Conservation (phyloP, 2,888 invertebrate species). For the Meghimatium bilineatum region DNA sequence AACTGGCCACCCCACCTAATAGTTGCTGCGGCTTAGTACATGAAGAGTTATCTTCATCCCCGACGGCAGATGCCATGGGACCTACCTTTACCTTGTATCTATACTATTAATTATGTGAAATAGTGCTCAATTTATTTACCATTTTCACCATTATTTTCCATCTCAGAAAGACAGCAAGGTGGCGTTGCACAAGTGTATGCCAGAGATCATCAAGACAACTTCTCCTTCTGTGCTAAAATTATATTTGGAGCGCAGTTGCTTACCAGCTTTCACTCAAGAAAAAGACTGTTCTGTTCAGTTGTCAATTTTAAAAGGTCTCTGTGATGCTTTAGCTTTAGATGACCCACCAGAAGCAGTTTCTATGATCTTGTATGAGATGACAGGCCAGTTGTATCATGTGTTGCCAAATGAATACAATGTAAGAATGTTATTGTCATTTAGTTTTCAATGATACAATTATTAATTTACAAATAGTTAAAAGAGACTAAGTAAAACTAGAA, state of each 20-base stretch:
- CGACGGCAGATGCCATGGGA: no score
- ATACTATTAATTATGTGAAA: no score
- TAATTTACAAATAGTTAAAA: background rate
- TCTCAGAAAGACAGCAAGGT: conserved; percentile 25
- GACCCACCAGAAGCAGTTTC: conserved; percentile 71
- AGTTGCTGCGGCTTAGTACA: no score
- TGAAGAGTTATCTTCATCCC: no score
- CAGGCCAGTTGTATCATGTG: conserved; percentile 56
- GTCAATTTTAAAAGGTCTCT: conserved; percentile 61
- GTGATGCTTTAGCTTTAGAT: conserved; percentile 62
- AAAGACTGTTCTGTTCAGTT: conserved; percentile 19
- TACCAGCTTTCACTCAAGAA: conserved; percentile 47
- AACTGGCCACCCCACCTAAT: no score
- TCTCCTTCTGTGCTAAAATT: conserved; percentile 56
- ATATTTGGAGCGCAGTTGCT: conserved; percentile 57
- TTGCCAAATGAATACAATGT: conserved; percentile 56
- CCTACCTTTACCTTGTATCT: no score
- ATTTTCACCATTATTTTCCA: no score
- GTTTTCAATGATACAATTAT: background rate
- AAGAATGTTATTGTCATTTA: conserved; percentile 14
- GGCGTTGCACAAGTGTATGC: conserved; percentile 54
- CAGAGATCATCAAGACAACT: conserved; percentile 55
- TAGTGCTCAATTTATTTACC: no score
- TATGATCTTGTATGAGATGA: conserved; percentile 57
- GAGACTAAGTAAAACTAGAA: background rate